Conservation (phyloP, 1,140 invertebrate genomes). For the Dryas iulia region DNA sequence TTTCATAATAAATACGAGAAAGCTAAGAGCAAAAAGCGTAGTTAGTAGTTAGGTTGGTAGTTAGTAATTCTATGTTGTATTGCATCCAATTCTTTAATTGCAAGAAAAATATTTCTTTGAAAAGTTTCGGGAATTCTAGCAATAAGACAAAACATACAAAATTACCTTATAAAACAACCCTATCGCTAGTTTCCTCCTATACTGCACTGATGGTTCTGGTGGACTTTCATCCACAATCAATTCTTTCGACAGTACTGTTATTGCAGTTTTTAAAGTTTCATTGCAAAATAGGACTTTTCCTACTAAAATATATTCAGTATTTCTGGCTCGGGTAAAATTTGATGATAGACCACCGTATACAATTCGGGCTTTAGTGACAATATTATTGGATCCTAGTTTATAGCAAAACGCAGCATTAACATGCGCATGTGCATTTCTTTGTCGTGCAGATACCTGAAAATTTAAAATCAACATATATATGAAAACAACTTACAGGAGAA, state of each 20-base stretch:
- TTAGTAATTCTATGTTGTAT: too few relatives aligned
- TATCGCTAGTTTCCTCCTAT: slow-evolving; percentile 80
- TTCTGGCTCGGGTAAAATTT: slow-evolving; percentile 83
- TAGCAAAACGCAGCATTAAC: slow-evolving; percentile 56
- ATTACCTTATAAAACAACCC: slow-evolving; percentile 83
- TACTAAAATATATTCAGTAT: slow-evolving; percentile 71
- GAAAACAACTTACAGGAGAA: too few relatives aligned
- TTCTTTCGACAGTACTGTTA: slow-evolving; percentile 80
- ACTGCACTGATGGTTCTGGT: slow-evolving; percentile 81
- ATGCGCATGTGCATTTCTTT: slow-evolving; percentile 51
- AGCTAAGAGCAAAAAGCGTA: too few relatives aligned
- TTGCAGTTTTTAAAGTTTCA: slow-evolving; percentile 70
- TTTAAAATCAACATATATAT: too few relatives aligned
- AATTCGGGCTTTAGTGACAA: slow-evolving; percentile 41
- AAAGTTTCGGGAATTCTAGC: too few relatives aligned
- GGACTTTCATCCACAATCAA: slow-evolving; percentile 80
- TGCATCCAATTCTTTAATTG: too few relatives aligned
- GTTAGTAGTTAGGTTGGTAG: too few relatives aligned
- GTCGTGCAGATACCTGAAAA: slow-evolving; percentile 49
- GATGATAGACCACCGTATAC: slow-evolving; percentile 85
- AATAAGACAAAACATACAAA: slow-evolving; percentile 31
- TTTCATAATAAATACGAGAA: too few relatives aligned
- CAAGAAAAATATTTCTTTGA: too few relatives aligned
- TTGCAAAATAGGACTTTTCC: slow-evolving; percentile 79
- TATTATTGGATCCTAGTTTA: slow-evolving; percentile 31